A percentile compares a stretch with the other conserved stretches of the same genome.
Evolutionary conservation across 2,888 invertebrate genomes (phyloP).

Genomic region (Pherbina coryleti): DNA sequence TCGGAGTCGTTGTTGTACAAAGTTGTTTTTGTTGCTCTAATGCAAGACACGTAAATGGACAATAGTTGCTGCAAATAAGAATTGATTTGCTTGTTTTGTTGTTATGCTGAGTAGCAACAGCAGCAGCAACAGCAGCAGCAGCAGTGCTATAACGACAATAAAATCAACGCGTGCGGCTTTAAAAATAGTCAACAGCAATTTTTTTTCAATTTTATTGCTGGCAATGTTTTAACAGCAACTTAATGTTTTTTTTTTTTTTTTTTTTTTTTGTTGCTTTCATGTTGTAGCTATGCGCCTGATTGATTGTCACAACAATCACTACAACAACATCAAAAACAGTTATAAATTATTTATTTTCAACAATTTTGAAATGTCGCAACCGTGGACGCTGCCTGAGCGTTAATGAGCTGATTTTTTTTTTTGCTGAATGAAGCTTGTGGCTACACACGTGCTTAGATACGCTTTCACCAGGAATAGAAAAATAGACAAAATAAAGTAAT

Average conservation of each 20-base stretch:
- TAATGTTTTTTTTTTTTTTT: too few species aligned
- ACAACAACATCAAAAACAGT: constrained; percentile 48
- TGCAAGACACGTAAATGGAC: background rate
- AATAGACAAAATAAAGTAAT: background rate
- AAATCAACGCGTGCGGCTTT: constrained; percentile 18
- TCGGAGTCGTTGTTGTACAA: background rate
- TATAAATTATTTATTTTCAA: constrained; percentile 61
- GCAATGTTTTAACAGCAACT: background rate
- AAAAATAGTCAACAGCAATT: constrained; percentile 22
- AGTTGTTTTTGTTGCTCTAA: background rate
- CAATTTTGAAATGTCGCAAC: constrained; percentile 24
- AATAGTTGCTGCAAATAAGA: background rate
- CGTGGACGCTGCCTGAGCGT: constrained; percentile 13
- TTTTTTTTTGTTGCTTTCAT: background rate
- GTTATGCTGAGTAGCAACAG: too few species aligned
- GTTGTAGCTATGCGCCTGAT: background rate
- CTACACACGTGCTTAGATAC: constrained; percentile 50
- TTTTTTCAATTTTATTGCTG: background rate
- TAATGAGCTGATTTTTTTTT: constrained; percentile 6
- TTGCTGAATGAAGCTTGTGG: constrained; percentile 7
- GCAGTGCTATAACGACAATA: background rate
- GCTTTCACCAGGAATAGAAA: constrained; percentile 45
- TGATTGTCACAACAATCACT: constrained; percentile 24
- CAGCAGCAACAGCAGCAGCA: constrained; percentile 16
- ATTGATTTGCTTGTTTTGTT: constrained; percentile 12